A percentile compares a stretch with the other conserved stretches of the same genome.
Evolutionary conservation across 2,797 vertebrate species (phyloP).

Genomic region (Coreius guichenoti): DNA sequence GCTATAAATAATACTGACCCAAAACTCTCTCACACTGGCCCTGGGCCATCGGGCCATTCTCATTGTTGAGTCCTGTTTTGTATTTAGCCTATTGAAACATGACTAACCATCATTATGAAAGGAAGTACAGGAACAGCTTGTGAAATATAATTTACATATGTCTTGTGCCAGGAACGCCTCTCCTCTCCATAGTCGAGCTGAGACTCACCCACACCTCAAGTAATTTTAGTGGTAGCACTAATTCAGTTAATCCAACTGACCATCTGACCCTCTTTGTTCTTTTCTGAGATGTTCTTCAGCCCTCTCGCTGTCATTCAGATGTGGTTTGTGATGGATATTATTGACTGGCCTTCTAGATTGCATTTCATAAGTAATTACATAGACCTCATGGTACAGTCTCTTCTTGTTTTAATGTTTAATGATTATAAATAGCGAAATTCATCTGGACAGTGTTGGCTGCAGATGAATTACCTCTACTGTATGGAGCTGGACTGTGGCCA

Average conservation of each 20-base stretch:
- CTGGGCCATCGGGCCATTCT: not conserved
- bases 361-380: conserved; percentile 42
- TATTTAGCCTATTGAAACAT: conserved; percentile 24
- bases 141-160: conserved; percentile 3
- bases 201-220: conserved; percentile 37
- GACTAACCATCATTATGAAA: conserved; percentile 13
- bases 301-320: conserved; percentile 17
- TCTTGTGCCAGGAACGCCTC: conserved; percentile 36
- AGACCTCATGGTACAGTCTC: conserved; percentile 2
- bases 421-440: conserved; percentile 43
- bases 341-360: conserved; percentile 7
- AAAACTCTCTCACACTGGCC: not conserved
- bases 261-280: conserved; percentile 31
- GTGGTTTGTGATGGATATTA: conserved; percentile 29
- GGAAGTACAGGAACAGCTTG: conserved; percentile 34
- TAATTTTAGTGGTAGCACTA: conserved; percentile 42
- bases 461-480: conserved; percentile 49
- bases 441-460: not conserved
- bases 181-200: conserved; percentile 24
- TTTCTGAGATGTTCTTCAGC: conserved; percentile 8
- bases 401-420: conserved; percentile 34
- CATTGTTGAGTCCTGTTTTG: not conserved
- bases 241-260: conserved; percentile 46
- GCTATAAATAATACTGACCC: not conserved
- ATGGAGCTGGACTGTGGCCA: conserved; percentile 45